Conservation (phyloP, 2,113 vertebrate genomes). For the Calidris pugnax region DNA sequence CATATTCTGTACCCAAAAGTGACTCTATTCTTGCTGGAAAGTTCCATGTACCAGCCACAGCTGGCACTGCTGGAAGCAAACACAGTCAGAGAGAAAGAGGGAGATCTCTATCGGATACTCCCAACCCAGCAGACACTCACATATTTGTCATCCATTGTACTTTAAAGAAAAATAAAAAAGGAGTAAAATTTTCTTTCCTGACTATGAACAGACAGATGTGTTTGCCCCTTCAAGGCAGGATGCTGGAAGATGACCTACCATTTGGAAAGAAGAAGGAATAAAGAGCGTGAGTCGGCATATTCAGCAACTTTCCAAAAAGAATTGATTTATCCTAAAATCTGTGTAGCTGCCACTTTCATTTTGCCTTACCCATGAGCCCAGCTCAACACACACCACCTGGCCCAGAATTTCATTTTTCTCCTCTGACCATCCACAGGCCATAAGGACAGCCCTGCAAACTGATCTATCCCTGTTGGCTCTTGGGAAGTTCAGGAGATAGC, state of each 20-base stretch:
- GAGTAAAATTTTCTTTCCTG: not conserved
- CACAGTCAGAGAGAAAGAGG: not conserved
- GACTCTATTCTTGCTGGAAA: not conserved
- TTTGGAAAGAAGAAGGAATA: not conserved
- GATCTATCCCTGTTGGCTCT: accelerated
- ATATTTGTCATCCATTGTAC: not conserved
- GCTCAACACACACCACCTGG: not conserved
- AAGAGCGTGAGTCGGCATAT: not conserved
- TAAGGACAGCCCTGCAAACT: not conserved
- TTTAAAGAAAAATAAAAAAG: not conserved
- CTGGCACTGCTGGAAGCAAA: not conserved
- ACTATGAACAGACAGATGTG: not conserved
- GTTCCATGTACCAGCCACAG: not conserved
- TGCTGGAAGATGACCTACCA: not conserved
- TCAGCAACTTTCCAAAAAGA: not conserved
- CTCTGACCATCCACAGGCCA: not conserved
- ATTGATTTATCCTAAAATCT: not conserved
- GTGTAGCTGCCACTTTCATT: not conserved
- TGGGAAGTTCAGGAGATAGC: not conserved
- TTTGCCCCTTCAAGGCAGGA: not conserved
- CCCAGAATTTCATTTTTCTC: not conserved
- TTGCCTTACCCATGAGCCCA: not conserved
- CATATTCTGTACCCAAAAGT: not conserved
- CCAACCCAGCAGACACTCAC: not conserved
- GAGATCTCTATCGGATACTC: not conserved